Conservation (phyloP, 1,140 invertebrate species). For the Drosophila gunungcola region DNA sequence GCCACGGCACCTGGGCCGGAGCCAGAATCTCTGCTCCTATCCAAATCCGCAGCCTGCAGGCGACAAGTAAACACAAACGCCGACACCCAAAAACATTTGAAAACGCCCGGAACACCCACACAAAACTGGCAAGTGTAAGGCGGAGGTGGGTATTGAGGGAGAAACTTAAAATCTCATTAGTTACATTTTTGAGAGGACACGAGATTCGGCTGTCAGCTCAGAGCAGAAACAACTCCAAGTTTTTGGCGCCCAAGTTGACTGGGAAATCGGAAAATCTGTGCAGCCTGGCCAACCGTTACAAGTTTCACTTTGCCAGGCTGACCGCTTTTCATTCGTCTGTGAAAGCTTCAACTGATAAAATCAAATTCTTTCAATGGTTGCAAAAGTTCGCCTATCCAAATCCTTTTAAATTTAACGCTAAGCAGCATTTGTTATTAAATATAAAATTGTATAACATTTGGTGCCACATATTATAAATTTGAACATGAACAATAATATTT, state of each 20-base stretch:
- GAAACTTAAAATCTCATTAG: slow-evolving; percentile 59
- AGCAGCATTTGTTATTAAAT: no score
- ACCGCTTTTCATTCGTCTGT: slow-evolving; percentile 12
- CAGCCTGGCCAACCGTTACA: slow-evolving; percentile 1
- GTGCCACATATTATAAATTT: no score
- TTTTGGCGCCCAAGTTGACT: slow-evolving; percentile 20
- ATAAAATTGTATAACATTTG: no score
- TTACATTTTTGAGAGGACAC: slow-evolving; percentile 50
- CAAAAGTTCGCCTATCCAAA: slow-evolving; percentile 16
- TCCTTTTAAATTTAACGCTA: not conserved
- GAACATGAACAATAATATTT: no score
- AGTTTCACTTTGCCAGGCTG: slow-evolving; percentile 7
- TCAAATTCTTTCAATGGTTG: slow-evolving; percentile 25
- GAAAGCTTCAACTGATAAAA: slow-evolving; percentile 30
- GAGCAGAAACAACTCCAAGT: slow-evolving; percentile 4
- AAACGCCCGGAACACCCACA: slow-evolving; percentile 17
- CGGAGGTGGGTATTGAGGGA: not conserved
- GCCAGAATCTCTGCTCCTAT: slow-evolving; percentile 4
- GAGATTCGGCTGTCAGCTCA: slow-evolving; percentile 31
- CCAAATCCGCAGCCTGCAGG: slow-evolving; percentile 48
- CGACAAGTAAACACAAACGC: slow-evolving; percentile 52
- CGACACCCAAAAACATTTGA: slow-evolving; percentile 20
- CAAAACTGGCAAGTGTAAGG: slow-evolving; percentile 6
- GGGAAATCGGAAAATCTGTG: slow-evolving; percentile 3
- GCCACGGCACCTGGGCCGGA: slow-evolving; percentile 25